A percentile compares a stretch with the other conserved stretches of the same genome.
Conservation (phyloP, 2,113 vertebrate species). For the Phrynosoma blainvillii region DNA sequence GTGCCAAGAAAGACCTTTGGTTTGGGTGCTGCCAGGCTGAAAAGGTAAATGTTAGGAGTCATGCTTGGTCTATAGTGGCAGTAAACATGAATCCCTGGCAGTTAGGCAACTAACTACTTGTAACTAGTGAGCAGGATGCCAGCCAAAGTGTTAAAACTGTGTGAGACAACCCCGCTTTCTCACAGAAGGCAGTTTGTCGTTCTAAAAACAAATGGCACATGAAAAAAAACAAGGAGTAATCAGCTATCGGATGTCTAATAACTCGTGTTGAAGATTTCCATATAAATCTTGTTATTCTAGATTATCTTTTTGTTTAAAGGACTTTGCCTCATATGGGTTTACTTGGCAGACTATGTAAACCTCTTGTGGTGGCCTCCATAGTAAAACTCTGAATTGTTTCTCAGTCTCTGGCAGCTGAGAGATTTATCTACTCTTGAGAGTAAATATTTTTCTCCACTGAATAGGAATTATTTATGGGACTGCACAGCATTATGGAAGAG, state of each 20-base stretch:
- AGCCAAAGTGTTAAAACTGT: neutral
- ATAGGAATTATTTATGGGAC: neutral
- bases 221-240: neutral
- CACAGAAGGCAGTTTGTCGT: conserved; percentile 33
- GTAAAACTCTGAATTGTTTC: neutral
- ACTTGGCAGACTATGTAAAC: neutral
- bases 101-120: no score
- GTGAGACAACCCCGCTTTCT: neutral
- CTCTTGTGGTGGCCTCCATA: neutral
- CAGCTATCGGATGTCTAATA: neutral
- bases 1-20: no score
- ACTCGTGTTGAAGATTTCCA: neutral
- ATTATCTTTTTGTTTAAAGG: neutral
- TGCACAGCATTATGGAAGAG: neutral
- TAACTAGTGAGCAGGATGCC: no score
- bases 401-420: neutral
- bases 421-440: neutral
- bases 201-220: neutral
- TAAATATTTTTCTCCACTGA: neutral
- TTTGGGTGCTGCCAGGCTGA: no score
- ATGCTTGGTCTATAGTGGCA: no score
- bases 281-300: neutral
- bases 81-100: no score
- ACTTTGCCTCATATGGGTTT: neutral
- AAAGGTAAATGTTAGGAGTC: no score